Evolutionary conservation across 2,797 vertebrate genomes (phyloP).

Genomic region (Dicrostonyx torquatus): DNA sequence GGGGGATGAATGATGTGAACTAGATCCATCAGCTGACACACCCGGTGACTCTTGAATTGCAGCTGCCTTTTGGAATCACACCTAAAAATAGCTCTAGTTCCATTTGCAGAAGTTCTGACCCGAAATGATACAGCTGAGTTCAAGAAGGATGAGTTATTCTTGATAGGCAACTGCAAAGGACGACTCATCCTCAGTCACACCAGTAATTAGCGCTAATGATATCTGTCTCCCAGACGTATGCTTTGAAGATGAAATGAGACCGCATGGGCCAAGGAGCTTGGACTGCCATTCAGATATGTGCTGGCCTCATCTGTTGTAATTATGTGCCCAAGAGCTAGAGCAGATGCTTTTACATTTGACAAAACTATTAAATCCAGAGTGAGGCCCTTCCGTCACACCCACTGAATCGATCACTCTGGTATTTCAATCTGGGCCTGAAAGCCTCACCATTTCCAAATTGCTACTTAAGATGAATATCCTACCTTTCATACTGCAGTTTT

Average conservation of each 20-base stretch:
- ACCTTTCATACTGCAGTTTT: slow-evolving; percentile 25
- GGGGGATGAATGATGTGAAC: neutral
- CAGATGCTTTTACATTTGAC: neutral
- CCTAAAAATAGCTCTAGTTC: slow-evolving; percentile 60
- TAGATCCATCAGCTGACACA: neutral
- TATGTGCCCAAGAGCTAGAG: neutral
- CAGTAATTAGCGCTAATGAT: slow-evolving; percentile 54
- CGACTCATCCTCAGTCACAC: slow-evolving; percentile 22
- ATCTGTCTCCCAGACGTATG: neutral
- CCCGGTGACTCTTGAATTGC: neutral
- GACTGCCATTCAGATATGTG: neutral
- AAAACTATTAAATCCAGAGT: neutral
- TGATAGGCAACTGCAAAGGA: slow-evolving; percentile 40
- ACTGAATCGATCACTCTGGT: neutral
- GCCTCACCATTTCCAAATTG: neutral
- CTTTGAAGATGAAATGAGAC: slow-evolving; percentile 21
- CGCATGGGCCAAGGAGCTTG: neutral
- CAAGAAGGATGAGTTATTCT: slow-evolving; percentile 57
- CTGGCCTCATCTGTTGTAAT: neutral
- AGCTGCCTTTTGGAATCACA: slow-evolving; percentile 40
- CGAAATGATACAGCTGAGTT: neutral
- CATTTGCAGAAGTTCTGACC: slow-evolving; percentile 54
- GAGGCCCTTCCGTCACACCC: neutral
- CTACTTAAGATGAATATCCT: slow-evolving; percentile 27
- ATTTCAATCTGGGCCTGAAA: slow-evolving; percentile 47